Evolutionary conservation across 2,797 vertebrate species (phyloP), one percentile per base, ranked within the genome.

Genomic region (Enteromius paludinosus): DNA sequence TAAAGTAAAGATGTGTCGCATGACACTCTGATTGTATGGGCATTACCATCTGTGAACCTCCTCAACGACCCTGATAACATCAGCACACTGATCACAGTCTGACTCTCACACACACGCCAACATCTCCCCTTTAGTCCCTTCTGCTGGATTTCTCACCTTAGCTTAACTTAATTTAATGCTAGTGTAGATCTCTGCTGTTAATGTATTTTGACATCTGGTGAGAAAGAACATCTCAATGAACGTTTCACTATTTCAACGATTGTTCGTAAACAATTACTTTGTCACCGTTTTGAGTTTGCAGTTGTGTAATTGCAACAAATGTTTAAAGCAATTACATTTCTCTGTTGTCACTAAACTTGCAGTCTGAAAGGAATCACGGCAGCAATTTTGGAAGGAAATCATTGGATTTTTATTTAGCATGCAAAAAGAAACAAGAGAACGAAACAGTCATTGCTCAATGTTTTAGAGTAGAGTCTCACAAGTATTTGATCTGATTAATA

Each of bases 1-100:
- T 96, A 96, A 94, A 93, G 93, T 92, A 92, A 94, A 93, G 93
- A 95, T 93, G 94, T 94, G 94, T 94, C 91, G 90, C 93, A 88
- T 86, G 64, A 61, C 68, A 80, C 62, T 56, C 73, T 17, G 89
- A 90, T 90, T 89, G 94, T 94, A 93, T 91, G 90, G 91, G 90
- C 90, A 92, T 94, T 95, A 93, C 92, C 91, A 94, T 95, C 90
- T 93, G 89, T 95, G 93, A 91, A 92, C 91, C 62, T 38, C 61
- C 92, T 78, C 92, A 93, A 94, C 91, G 92, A 81, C 43, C 73
- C 33, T 64, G 45, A 20, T 45, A 59, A 14, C 81, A 75, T 77
- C 81, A 77, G 62, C 70, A 68, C 76, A 76, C 45, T 77, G 86
- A 87, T 84, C 86, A 45, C 83, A 82, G 82, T 83, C 83, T 38